Evolutionary conservation across 2,113 vertebrate species (phyloP), one percentile per base, ranked within the genome.

Genomic region (Coracopsis vasa): DNA sequence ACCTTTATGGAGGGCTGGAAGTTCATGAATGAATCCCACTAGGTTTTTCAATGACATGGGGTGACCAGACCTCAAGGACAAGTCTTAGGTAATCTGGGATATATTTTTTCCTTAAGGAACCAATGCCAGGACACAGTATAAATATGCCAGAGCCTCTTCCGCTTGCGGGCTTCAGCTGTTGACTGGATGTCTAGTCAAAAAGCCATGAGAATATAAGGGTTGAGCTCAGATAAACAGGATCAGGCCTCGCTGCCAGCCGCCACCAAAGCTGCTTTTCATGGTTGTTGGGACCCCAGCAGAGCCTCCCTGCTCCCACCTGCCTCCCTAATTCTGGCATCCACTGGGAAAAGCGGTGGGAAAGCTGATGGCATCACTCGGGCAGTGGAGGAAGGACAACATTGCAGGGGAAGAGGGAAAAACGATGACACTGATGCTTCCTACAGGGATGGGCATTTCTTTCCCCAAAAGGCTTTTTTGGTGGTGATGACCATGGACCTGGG

Each of bases 1-100:
- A 83, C 90, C 95, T 95, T 97, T 98, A 94, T 92, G 66, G 94
- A 97, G 78, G 78, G 79, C 78, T 91, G 71, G 83, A 87, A 96
- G 94, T 96, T 97, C 93, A 86, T 94, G 96, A 98, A 98, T 96
- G 97, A 96, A 97, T 94, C 95, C 94, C 82, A 89, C 45, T 73
- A 61, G 88, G 73, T 80, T 96, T 94, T 87, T 94, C 91, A 94
- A 90, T 67, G 85, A 92, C 90, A 97, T n/a, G 70, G 80, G 80
- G 79, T 95, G 88, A 97, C 80, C 81, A 95, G 96, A 95, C 95
- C 94, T 94, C 85, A 91, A 93, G 91, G 94, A 94, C 91, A 33
- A 75, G 56, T 83, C 88, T 93, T 94, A 95, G 84, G 96, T 90
- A 94, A 95, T 78, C 56, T 6, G 29, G 60, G 79, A 92, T 87